Conservation (phyloP, 2,797 vertebrate species). For the Dallia pectoralis region DNA sequence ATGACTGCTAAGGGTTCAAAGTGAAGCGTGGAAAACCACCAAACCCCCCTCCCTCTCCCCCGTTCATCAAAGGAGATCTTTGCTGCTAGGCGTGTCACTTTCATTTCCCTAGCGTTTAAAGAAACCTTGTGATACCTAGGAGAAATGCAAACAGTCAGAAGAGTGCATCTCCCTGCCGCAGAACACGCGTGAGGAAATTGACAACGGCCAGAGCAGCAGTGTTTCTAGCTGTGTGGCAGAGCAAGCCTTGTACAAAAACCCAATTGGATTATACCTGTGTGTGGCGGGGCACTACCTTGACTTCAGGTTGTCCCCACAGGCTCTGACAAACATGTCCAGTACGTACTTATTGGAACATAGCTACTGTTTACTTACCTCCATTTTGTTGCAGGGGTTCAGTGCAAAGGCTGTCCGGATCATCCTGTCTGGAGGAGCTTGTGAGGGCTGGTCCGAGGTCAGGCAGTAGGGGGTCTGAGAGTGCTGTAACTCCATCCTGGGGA, state of each 20-base stretch:
- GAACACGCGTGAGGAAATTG: not conserved
- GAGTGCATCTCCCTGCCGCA: slow-evolving; percentile 6
- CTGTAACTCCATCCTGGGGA: slow-evolving; percentile 43
- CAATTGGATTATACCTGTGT: not conserved
- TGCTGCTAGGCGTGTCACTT: slow-evolving; percentile 39
- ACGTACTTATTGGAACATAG: not conserved
- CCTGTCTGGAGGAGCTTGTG: slow-evolving; percentile 53
- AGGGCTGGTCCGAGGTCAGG: slow-evolving; percentile 56
- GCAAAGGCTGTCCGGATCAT: slow-evolving; percentile 63
- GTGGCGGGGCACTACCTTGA: no score
- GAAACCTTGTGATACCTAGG: slow-evolving; percentile 36
- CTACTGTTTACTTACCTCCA: slow-evolving; percentile 56
- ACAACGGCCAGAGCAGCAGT: slow-evolving; percentile 17
- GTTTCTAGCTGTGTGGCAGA: not conserved
- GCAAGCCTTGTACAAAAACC: slow-evolving; percentile 7
- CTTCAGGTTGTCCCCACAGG: not conserved
- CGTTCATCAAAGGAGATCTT: slow-evolving; percentile 63
- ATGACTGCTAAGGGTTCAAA: slow-evolving; percentile 69
- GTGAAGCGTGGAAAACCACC: slow-evolving; percentile 61
- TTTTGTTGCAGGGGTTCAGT: slow-evolving; percentile 62
- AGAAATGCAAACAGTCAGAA: slow-evolving; percentile 29
- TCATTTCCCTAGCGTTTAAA: slow-evolving; percentile 46
- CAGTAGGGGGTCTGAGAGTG: slow-evolving; percentile 55
- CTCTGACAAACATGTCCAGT: not conserved
- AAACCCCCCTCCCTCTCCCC: slow-evolving; percentile 29